Evolutionary conservation across 2,888 invertebrate species (phyloP), one percentile per base, ranked within the genome.

Genomic region (Lissonota sp.): DNA sequence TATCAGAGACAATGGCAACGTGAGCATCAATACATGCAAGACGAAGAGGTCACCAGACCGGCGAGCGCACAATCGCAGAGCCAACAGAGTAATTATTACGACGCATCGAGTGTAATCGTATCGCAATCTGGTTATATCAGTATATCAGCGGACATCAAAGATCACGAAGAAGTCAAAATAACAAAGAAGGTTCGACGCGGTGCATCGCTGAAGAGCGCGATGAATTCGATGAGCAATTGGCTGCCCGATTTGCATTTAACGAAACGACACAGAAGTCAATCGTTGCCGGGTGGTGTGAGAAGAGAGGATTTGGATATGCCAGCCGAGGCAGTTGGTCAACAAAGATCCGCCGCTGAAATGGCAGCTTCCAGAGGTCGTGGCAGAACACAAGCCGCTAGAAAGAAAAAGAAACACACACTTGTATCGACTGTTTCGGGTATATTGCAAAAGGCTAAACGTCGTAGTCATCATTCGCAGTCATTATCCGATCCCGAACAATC

Each of bases 371-470:
- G 86, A 84, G 85, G 86, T n/a, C 86, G 88, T 2, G 88, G 88
- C 1, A 87, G 88, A 72, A 77, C 86, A 8, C 90, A 90, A 70
- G 66, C 86, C 5, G 42, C 87, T 42, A 93, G 93, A 87, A 95
- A 96, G 88, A 97, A 96, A 93, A 97, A 97, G 91, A 97, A 97
- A 89, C 96, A 96, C 85, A 95, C 96, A 5, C 93, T 98, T 70
- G 97, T 97, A 0, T 96, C 97, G 0, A 97, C 97, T 0, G 96
- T 98, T 93, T 97, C 97, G 0, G 97, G 97, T 26, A 95, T 98
- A 82, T 93, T 98, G 86, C 97, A 97, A 91, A 97, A 97, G 93
- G 97, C 97, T 0, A 96, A 97, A 90, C 92, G 96, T 87, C 95
- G 95, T 92, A 94, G 94, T 42, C 92, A 93, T 81, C 92, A 92